A percentile compares a stretch with the other conserved stretches of the same genome.
Conservation (phyloP, 2,888 invertebrate species). For the Eristalinus aeneus region DNA sequence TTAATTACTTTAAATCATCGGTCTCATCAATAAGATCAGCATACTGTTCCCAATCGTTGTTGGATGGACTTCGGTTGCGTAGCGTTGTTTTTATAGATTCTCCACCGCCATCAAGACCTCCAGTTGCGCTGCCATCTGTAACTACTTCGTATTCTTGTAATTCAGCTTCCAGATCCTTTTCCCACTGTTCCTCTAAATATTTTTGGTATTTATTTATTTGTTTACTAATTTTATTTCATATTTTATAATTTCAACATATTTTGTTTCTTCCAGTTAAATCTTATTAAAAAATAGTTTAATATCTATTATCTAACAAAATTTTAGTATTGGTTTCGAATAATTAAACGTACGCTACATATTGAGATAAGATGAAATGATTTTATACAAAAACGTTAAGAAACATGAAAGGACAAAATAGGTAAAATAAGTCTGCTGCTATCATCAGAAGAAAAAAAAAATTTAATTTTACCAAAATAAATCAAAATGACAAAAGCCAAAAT, state of each 20-base stretch:
- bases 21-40: constrained; percentile 81
- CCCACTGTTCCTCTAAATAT: constrained; percentile 92
- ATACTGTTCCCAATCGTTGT: constrained; percentile 81
- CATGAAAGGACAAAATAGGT: background rate
- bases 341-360: constrained; percentile 41
- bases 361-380: constrained; percentile 50
- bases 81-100: constrained; percentile 77
- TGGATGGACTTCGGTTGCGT: constrained; percentile 78
- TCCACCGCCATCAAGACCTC: constrained; percentile 71
- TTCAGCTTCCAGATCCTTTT: constrained; percentile 96
- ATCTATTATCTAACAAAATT: constrained; percentile 57
- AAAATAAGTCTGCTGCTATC: background rate
- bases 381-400: constrained; percentile 19
- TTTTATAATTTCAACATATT: constrained; percentile 39
- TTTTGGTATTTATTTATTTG: constrained; percentile 66
- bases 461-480: no score
- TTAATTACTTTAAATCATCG: constrained; percentile 82
- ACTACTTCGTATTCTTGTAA: constrained; percentile 97
- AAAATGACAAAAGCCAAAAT: background rate
- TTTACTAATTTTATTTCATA: constrained; percentile 32
- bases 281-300: constrained; percentile 42
- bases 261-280: constrained; percentile 54
- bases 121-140: constrained; percentile 80
- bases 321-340: constrained; percentile 54
- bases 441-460: background rate